phyloP scores from a whole-genome alignment of 2,888 invertebrate genomes.

The Agrypnus murinus region DNA sequence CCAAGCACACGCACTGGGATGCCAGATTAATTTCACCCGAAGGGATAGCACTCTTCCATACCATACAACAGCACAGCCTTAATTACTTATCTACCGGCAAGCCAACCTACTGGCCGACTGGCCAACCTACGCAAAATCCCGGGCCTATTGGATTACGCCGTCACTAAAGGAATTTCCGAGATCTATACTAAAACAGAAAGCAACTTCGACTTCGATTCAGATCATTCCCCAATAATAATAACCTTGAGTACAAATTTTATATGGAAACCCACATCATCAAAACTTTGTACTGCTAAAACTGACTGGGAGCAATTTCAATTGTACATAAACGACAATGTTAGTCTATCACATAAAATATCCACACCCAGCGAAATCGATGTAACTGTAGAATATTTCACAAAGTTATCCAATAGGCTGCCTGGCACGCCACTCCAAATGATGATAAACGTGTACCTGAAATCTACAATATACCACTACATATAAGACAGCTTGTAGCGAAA shows the following conservation, averaged over 20 bases:
- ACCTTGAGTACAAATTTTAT: slow-evolving; percentile 21
- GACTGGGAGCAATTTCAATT: slow-evolving; percentile 24
- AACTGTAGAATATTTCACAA: slow-evolving; percentile 17
- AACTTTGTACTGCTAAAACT: slow-evolving; percentile 17
- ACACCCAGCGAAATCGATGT: too few species aligned
- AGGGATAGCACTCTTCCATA: slow-evolving; percentile 17
- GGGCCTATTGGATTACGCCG: too few species aligned
- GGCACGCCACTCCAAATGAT: slow-evolving; percentile 16
- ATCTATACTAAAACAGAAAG: slow-evolving; percentile 5
- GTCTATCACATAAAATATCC: too few species aligned
- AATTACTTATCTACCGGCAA: slow-evolving; percentile 20
- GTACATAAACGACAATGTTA: too few species aligned
- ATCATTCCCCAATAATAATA: too few species aligned
- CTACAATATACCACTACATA: slow-evolving; percentile 27
- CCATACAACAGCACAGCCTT: slow-evolving; percentile 10
- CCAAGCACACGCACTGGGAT: slow-evolving; percentile 28
- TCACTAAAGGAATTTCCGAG: too few species aligned
- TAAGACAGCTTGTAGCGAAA: slow-evolving; percentile 25
- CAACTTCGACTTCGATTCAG: slow-evolving; percentile 17
- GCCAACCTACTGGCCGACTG: slow-evolving; percentile 24
- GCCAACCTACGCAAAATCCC: too few species aligned
- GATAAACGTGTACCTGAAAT: slow-evolving; percentile 7
- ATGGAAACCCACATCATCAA: slow-evolving; percentile 26
- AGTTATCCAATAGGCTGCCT: slow-evolving; percentile 22
- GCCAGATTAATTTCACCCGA: slow-evolving; percentile 16